Conservation (phyloP, 2,797 vertebrate genomes). For the Chloroceryle amazona region DNA sequence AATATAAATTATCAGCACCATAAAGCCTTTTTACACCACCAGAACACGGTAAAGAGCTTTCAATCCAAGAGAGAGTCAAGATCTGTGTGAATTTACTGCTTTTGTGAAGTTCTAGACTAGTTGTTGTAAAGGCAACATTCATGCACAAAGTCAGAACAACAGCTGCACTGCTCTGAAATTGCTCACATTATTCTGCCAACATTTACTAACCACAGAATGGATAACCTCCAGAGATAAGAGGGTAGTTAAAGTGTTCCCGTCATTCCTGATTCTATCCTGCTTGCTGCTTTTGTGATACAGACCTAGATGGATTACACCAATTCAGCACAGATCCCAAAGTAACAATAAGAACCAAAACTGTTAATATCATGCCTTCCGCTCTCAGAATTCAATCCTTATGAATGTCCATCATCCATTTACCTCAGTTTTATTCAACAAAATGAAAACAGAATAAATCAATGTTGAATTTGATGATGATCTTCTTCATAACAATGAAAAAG, state of each 20-base stretch:
- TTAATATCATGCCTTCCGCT: slow-evolving; percentile 15
- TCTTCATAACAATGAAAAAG: neutral
- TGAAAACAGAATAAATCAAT: slow-evolving; percentile 36
- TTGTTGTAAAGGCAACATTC: neutral
- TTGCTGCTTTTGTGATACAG: neutral
- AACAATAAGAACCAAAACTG: neutral
- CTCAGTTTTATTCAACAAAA: slow-evolving; percentile 30
- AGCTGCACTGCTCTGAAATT: neutral
- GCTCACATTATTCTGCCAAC: slow-evolving; percentile 25
- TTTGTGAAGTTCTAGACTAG: slow-evolving; percentile 9
- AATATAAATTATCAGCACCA: neutral
- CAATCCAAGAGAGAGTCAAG: neutral
- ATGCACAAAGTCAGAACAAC: neutral
- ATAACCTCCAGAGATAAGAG: slow-evolving; percentile 21
- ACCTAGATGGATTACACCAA: slow-evolving; percentile 37
- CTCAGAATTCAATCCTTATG: slow-evolving; percentile 15
- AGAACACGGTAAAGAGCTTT: neutral
- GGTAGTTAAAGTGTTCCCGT: slow-evolving; percentile 6
- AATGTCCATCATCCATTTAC: slow-evolving; percentile 21
- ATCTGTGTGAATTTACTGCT: neutral
- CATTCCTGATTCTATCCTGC: neutral
- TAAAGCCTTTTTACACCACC: neutral
- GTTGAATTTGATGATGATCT: slow-evolving; percentile 4
- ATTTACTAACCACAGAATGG: neutral
- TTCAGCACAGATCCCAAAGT: slow-evolving; percentile 20